These are phyloP conservation scores for Cephus sareptanus DNA, from an alignment of 2,888 invertebrate genomes.

Conservation along the genomic window DNA sequence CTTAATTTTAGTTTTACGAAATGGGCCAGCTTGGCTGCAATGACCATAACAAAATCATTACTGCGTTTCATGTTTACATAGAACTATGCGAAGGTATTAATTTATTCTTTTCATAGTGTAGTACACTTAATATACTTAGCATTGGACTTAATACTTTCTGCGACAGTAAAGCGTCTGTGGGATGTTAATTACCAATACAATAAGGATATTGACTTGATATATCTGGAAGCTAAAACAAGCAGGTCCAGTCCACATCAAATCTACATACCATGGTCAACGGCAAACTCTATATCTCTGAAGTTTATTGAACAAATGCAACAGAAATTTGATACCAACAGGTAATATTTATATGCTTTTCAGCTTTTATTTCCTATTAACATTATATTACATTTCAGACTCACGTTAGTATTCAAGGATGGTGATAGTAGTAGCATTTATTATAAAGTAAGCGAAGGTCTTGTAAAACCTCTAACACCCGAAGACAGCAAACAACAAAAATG, in stretches of 20 bases:
- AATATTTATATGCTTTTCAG: conserved; percentile 15
- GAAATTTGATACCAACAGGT: conserved; percentile 52
- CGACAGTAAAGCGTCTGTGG: conserved; percentile 65
- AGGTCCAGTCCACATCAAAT: conserved; percentile 55
- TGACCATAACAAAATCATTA: conserved; percentile 64
- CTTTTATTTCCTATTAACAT: conserved; percentile 9
- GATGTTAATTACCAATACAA: conserved; percentile 66
- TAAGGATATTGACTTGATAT: conserved; percentile 59
- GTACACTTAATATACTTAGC: conserved; percentile 24
- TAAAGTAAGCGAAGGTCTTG: conserved; percentile 48
- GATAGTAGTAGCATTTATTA: conserved; percentile 60
- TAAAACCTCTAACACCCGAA: conserved; percentile 53
- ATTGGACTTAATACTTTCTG: conserved; percentile 1
- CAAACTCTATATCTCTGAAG: conserved; percentile 59
- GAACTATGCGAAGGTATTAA: conserved; percentile 70
- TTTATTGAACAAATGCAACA: conserved; percentile 66
- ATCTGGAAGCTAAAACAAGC: conserved; percentile 63
- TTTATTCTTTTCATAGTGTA: conserved; percentile 4
- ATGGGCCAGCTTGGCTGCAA: conserved; percentile 66
- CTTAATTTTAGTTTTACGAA: conserved; percentile 60
- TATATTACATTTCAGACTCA: conserved; percentile 44
- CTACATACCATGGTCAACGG: conserved; percentile 65
- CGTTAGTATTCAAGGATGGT: conserved; percentile 57
- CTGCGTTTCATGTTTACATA: conserved; percentile 69
- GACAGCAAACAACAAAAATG: conserved; percentile 44